Percentiles rank a stretch among this genome's conserved stretches.
Evolutionary conservation across 1,140 invertebrate genomes (phyloP).

Genomic region (Platyscapa corneri): DNA sequence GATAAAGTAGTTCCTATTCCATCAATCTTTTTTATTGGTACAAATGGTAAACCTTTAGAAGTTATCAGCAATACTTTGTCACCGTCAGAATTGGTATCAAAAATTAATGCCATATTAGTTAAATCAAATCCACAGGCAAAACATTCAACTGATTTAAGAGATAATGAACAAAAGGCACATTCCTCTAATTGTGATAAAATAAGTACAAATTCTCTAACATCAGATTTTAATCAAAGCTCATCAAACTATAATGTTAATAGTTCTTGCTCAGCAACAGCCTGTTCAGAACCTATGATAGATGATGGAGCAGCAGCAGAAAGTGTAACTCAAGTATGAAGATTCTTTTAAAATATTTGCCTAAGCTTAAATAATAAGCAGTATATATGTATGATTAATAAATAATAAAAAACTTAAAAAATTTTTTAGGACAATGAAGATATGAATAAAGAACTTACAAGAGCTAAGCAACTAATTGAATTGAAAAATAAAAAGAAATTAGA

Average conservation of each 20-base stretch:
- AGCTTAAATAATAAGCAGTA: background rate
- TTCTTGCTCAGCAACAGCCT: no score
- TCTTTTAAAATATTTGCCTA: no score
- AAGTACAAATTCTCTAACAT: conserved; percentile 29
- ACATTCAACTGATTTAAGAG: conserved; percentile 58
- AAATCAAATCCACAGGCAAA: conserved; percentile 39
- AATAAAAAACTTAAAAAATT: background rate
- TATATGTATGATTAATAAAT: no score
- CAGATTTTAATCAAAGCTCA: background rate
- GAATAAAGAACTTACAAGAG: conserved; percentile 64
- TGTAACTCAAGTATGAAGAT: conserved; percentile 29
- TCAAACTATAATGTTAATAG: background rate
- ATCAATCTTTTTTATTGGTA: conserved; percentile 89
- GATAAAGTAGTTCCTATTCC: conserved; percentile 89
- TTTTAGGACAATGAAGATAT: conserved; percentile 61
- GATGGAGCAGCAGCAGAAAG: conserved; percentile 6
- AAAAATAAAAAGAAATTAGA: conserved; percentile 77
- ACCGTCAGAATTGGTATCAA: conserved; percentile 71
- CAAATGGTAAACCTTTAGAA: conserved; percentile 84
- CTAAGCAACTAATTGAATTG: conserved; percentile 76
- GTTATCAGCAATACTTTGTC: conserved; percentile 79
- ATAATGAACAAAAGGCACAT: conserved; percentile 59
- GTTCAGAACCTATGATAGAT: background rate
- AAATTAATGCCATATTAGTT: conserved; percentile 75
- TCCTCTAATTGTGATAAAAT: conserved; percentile 24